A percentile compares a stretch with the other conserved stretches of the same genome.
Conservation (phyloP, 1,140 invertebrate genomes). For the Melanaphis sacchari region DNA sequence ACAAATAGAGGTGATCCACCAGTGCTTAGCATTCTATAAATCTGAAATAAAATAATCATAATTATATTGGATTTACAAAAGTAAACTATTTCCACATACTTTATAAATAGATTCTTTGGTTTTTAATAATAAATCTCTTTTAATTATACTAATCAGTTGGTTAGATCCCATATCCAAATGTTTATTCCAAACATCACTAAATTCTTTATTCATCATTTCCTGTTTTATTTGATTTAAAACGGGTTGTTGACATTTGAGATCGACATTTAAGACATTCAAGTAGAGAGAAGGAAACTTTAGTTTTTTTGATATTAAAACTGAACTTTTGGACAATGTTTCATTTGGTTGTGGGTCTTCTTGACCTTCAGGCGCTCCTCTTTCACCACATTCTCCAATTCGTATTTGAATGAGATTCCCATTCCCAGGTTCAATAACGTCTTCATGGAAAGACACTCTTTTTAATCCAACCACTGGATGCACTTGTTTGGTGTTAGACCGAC, state of each 20-base stretch:
- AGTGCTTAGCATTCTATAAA: slow-evolving; percentile 48
- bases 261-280: background rate
- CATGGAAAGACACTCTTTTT: slow-evolving; percentile 39
- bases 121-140: slow-evolving; percentile 21
- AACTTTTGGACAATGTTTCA: background rate
- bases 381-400: background rate
- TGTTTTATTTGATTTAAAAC: background rate
- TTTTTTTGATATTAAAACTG: slow-evolving; percentile 35
- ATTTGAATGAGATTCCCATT: slow-evolving; percentile 26
- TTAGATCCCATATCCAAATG: background rate
- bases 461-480: background rate
- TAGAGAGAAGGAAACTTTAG: background rate
- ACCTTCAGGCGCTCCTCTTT: slow-evolving; percentile 29
- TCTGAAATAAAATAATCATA: slow-evolving; percentile 10
- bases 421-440: slow-evolving; percentile 21
- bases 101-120: slow-evolving; percentile 41
- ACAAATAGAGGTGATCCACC: slow-evolving; percentile 44
- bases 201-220: slow-evolving; percentile 15
- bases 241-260: background rate
- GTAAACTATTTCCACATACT: background rate
- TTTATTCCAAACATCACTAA: background rate
- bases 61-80: background rate
- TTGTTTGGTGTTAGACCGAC: slow-evolving; percentile 26
- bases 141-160: background rate
- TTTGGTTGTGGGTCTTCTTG: slow-evolving; percentile 22